These are phyloP conservation scores for Neoarius graeffei DNA, from an alignment of 2,113 vertebrate genomes.

Conservation along the genomic window DNA sequence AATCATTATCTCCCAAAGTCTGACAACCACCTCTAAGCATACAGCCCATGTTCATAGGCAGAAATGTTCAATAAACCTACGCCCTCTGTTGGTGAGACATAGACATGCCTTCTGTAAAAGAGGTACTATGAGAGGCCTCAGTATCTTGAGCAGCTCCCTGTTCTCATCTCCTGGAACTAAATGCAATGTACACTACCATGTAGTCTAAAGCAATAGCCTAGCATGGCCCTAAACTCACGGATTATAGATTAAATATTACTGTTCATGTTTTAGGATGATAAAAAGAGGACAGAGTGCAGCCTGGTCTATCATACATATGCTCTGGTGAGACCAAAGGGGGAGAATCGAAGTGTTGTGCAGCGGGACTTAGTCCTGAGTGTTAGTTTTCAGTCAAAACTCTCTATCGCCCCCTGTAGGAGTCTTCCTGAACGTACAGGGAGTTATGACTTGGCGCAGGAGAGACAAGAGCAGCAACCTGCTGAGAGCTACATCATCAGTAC, in stretches of 20 bases:
- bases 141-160: neutral
- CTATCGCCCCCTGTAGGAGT: constrained; percentile 56
- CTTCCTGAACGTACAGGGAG: constrained; percentile 46
- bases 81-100: constrained; percentile 25
- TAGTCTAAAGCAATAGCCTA: neutral
- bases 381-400: constrained; percentile 26
- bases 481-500: constrained; percentile 52
- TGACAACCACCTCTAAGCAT: neutral
- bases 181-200: neutral
- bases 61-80: neutral
- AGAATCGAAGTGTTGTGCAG: constrained; percentile 35
- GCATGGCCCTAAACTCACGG: neutral
- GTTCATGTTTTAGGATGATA: constrained; percentile 34
- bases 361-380: neutral
- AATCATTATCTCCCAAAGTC: neutral
- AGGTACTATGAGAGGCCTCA: neutral
- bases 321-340: constrained; percentile 45
- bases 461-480: constrained; percentile 46
- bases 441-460: constrained; percentile 57
- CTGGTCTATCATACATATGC: constrained; percentile 53
- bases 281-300: constrained; percentile 45
- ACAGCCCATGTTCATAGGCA: neutral
- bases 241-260: constrained; percentile 10
- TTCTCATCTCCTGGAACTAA: neutral
- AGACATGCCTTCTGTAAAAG: neutral